phyloP scores from a whole-genome alignment of 2,797 vertebrate species.

The Urophycis tenuis region DNA sequence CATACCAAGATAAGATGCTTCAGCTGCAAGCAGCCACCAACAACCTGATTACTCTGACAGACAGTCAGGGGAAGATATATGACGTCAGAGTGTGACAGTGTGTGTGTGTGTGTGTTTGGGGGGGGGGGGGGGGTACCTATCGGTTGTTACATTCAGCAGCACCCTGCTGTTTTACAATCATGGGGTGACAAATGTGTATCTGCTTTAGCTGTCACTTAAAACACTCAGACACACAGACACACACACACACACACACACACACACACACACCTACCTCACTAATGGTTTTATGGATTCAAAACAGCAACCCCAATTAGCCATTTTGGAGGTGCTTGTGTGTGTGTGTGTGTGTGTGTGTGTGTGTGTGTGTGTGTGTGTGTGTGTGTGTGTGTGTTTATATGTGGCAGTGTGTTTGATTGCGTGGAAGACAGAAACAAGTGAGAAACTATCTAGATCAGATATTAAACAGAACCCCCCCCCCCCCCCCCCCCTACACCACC shows the following conservation, averaged over 20 bases:
- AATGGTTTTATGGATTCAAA: slow-evolving; percentile 51
- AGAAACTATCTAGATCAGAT: background rate
- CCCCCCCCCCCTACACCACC: too few relatives aligned
- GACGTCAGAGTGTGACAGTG: slow-evolving; percentile 18
- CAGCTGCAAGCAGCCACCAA: background rate
- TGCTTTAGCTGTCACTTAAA: slow-evolving; percentile 7
- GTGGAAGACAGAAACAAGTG: background rate
- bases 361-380: background rate
- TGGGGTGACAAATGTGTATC: slow-evolving; percentile 21
- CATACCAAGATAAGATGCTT: background rate
- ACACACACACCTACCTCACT: slow-evolving; percentile 31
- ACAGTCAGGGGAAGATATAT: slow-evolving; percentile 23
- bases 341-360: too few relatives aligned
- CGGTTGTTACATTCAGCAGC: slow-evolving; percentile 1
- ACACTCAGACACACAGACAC: slow-evolving; percentile 16
- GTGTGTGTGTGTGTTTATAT: too few relatives aligned
- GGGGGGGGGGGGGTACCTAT: slow-evolving; percentile 11
- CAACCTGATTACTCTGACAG: slow-evolving; percentile 22
- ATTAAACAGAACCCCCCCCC: background rate
- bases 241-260: slow-evolving; percentile 14
- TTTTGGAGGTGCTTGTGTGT: background rate
- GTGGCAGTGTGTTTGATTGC: background rate
- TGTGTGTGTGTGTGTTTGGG: slow-evolving; percentile 19
- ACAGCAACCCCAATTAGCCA: slow-evolving; percentile 13
- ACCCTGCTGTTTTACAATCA: slow-evolving; percentile 7